Base-by-base conservation (phyloP, 2,888 invertebrate genomes). In the Yponomeuta malinellus region DNA sequence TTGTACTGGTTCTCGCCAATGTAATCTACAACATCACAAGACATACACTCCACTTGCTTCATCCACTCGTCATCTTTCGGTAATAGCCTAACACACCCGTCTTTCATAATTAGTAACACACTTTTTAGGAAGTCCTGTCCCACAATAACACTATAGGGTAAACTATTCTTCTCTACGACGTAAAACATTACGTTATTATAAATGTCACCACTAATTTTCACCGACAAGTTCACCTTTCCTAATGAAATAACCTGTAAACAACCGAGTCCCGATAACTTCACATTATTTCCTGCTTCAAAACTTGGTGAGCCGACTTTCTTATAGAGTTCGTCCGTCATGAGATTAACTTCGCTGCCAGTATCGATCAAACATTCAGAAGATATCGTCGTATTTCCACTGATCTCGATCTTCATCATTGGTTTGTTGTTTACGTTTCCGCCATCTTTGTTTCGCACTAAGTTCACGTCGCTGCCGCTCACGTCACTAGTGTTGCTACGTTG, bases 81-180 rank as follows among this genome's bases (percentile, higher is more conserved):
- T 33, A 33, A 33, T 33, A 33, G 33, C 33, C 33, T 33, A 33
- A 33, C 33, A 33, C 33, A 33, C 33, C 33, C 33, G 33, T 33
- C 33, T 33, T 33, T 33, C 33, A 33, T 33, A 33, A 73, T 37
- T 10, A 70, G 10, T 3, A 33, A 69, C 10, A 31, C 43, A n/a
- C 71, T 70, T 33, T 33, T n/a, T 48, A 73, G 48, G 71, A 74
- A 74, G 8, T 64, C 52, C 43, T 72, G 73, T 6, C 72, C 74
- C 12, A 74, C 48, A 23, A 74, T 72, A 2, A 69, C 71, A 10
- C 69, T 37, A 70, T 71, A 73, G 2, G 73, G 73, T 69, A 74
- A 71, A 43, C 48, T 69, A 65, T 68, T 33, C 33, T 33, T 33
- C 33, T 33, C 63, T 70, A 33, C 33, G 33, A 52, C 71, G 67